These are phyloP conservation scores for Plagiodera versicolora DNA, from an alignment of 2,888 invertebrate genomes.

Conservation along the genomic window DNA sequence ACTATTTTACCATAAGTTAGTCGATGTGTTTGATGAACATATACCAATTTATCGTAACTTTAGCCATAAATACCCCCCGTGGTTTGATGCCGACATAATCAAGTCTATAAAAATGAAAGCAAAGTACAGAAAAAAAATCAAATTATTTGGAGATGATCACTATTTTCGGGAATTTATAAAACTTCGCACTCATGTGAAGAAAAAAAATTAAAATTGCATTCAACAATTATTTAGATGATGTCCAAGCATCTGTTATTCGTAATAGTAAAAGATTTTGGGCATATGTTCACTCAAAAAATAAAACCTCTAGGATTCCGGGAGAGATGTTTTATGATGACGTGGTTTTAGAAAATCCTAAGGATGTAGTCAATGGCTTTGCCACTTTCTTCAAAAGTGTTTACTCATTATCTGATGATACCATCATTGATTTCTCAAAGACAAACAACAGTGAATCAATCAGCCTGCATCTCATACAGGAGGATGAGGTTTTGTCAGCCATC, in stretches of 20 bases:
- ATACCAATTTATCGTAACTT: neutral
- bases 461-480: conserved; percentile 2
- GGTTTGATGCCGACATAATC: neutral
- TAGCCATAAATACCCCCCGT: conserved; percentile 2
- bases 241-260: neutral
- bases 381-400: too few relatives aligned
- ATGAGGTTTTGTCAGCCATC: neutral
- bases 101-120: neutral
- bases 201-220: neutral
- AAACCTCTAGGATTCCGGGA: too few relatives aligned
- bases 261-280: too few relatives aligned
- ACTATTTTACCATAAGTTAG: neutral
- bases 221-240: neutral
- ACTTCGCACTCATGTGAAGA: neutral
- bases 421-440: too few relatives aligned
- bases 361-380: too few relatives aligned
- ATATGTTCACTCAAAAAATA: too few relatives aligned
- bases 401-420: too few relatives aligned
- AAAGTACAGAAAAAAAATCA: neutral
- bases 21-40: neutral
- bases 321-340: too few relatives aligned
- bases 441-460: neutral
- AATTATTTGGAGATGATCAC: neutral
- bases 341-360: too few relatives aligned
- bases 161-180: neutral